Percentiles rank a stretch among this genome's conserved stretches.
Evolutionary conservation across 2,888 invertebrate species (phyloP).

Genomic region (Eueremaeus valkanovi): DNA sequence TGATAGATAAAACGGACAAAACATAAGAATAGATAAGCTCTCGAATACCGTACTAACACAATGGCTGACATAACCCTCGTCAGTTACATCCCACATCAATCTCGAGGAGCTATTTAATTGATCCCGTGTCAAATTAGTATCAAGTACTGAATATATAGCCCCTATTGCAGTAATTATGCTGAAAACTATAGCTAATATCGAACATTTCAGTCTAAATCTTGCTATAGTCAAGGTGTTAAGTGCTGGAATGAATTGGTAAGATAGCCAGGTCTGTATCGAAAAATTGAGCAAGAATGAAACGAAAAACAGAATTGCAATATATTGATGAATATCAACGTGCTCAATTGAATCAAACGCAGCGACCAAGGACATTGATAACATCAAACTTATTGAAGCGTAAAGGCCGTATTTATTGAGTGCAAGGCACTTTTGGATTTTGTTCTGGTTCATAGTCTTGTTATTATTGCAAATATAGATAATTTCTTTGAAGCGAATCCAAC

Average conservation of each 20-base stretch:
- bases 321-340: not conserved
- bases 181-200: not conserved
- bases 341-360: not conserved
- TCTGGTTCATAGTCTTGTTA: not conserved
- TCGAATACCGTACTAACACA: not conserved
- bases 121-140: not conserved
- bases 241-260: not conserved
- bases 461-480: not conserved
- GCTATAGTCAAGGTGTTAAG: not conserved
- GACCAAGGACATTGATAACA: too few relatives aligned
- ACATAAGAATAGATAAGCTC: not conserved
- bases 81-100: not conserved
- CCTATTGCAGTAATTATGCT: not conserved
- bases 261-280: too few relatives aligned
- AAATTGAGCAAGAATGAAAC: not conserved
- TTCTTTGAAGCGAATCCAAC: conserved; percentile 31
- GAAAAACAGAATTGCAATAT: not conserved
- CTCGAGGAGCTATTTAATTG: not conserved
- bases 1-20: not conserved
- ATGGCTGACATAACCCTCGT: not conserved
- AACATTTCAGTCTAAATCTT: not conserved
- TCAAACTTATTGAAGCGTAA: too few relatives aligned
- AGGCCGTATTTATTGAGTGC: too few relatives aligned
- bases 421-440: not conserved
- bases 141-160: not conserved